A percentile compares a stretch with the other conserved stretches of the same genome.
Conservation (phyloP, 2,113 vertebrate genomes). For the Nannobrachium achirus region DNA sequence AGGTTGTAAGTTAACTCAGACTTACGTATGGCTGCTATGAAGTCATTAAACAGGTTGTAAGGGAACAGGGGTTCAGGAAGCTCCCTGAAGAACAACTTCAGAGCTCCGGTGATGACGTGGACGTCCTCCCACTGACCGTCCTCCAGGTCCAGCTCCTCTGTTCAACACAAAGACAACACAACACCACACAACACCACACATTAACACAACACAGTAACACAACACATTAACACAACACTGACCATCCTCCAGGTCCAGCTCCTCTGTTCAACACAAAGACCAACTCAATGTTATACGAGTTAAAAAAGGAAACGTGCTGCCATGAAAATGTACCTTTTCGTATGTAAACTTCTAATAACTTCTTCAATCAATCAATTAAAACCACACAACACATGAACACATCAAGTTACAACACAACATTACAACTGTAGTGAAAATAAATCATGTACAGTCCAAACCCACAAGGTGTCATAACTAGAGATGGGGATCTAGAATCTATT, state of each 20-base stretch:
- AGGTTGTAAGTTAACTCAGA: too few relatives aligned
- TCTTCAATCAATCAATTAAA: too few relatives aligned
- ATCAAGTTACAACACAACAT: too few relatives aligned
- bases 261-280: slow-evolving; percentile 79
- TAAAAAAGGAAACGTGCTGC: too few relatives aligned
- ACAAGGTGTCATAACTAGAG: too few relatives aligned
- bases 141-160: slow-evolving; percentile 91
- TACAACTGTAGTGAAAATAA: too few relatives aligned
- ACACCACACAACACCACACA: slow-evolving; percentile 20
- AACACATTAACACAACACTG: slow-evolving; percentile 40
- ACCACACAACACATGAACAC: too few relatives aligned
- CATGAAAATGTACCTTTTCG: too few relatives aligned
- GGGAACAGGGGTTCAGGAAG: slow-evolving; percentile 91
- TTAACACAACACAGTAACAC: not conserved
- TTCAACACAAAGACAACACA: slow-evolving; percentile 35
- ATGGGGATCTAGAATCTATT: too few relatives aligned
- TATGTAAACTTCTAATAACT: too few relatives aligned
- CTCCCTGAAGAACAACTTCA: slow-evolving; percentile 94
- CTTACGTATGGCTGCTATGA: slow-evolving; percentile 89
- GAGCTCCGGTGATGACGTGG: slow-evolving; percentile 91
- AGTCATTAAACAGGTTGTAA: slow-evolving; percentile 86
- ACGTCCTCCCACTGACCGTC: slow-evolving; percentile 93
- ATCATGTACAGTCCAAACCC: too few relatives aligned
- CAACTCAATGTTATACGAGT: too few relatives aligned
- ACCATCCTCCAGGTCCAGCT: slow-evolving; percentile 88